Conservation (phyloP, 2,797 vertebrate species). For the Mus minutoides region DNA sequence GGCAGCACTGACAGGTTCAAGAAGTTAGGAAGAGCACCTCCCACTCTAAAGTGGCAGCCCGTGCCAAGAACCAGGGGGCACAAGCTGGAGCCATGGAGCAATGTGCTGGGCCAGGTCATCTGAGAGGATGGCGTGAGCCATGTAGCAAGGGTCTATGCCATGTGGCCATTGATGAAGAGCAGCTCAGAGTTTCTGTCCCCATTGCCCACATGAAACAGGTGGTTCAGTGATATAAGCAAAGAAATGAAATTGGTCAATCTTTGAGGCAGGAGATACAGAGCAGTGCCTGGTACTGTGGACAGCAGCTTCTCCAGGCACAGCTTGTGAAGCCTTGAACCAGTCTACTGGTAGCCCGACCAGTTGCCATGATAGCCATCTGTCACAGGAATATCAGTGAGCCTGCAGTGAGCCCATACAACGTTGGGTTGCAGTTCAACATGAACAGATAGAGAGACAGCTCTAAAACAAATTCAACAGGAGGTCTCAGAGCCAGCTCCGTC, state of each 20-base stretch:
- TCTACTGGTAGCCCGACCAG: neutral
- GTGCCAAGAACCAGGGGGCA: neutral
- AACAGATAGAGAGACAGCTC: neutral
- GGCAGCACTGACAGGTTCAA: neutral
- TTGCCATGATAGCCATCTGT: neutral
- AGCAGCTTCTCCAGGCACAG: neutral
- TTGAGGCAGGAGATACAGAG: neutral
- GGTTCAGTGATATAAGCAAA: neutral
- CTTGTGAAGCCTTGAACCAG: neutral
- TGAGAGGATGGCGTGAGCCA: neutral
- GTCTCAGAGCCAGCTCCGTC: neutral
- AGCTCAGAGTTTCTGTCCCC: neutral
- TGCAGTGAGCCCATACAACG: neutral
- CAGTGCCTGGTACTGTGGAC: neutral
- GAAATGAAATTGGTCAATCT: neutral
- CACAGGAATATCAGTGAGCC: neutral
- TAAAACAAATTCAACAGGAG: neutral
- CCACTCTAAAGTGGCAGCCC: neutral
- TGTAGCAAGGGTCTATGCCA: neutral
- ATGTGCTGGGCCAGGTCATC: neutral
- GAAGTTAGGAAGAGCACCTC: neutral
- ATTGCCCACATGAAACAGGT: neutral
- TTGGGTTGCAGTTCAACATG: neutral
- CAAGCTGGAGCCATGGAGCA: neutral
- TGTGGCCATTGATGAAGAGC: neutral